These are phyloP conservation scores for Rhynchomys soricoides DNA, from an alignment of 2,113 vertebrate genomes.

Conservation along the genomic window DNA sequence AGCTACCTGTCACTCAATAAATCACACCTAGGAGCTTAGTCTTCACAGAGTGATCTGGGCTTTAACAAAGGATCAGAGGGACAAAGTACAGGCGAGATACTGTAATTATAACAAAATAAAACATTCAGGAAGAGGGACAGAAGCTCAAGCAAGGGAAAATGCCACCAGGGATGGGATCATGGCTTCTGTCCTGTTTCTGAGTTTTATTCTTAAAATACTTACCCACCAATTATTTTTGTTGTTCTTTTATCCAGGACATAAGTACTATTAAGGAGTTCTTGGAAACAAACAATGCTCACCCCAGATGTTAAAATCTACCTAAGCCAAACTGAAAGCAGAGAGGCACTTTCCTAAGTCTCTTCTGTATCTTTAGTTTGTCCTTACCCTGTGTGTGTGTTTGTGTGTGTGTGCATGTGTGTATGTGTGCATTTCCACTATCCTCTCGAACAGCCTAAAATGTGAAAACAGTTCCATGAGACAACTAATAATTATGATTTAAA, in stretches of 20 bases:
- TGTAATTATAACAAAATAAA: conserved; percentile 90
- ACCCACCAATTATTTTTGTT: not conserved
- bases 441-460: conserved; percentile 45
- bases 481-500: conserved; percentile 54
- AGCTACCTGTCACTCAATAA: conserved; percentile 93
- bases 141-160: conserved; percentile 79
- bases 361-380: not conserved
- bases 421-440: not conserved
- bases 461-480: conserved; percentile 57
- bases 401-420: no score
- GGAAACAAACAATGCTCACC: not conserved
- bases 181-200: conserved; percentile 64
- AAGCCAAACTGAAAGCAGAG: not conserved
- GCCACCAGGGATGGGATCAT: conserved; percentile 76
- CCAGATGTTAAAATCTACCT: not conserved
- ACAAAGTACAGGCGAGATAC: conserved; percentile 88
- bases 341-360: not conserved
- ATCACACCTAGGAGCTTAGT: conserved; percentile 88
- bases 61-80: conserved; percentile 90
- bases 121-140: conserved; percentile 80
- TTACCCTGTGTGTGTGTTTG: not conserved
- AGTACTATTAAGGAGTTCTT: not conserved
- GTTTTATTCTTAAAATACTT: conserved; percentile 46
- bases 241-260: not conserved
- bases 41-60: conserved; percentile 87